Evolutionary conservation across 2,888 invertebrate genomes (phyloP).

Genomic region (Chesias legatella): DNA sequence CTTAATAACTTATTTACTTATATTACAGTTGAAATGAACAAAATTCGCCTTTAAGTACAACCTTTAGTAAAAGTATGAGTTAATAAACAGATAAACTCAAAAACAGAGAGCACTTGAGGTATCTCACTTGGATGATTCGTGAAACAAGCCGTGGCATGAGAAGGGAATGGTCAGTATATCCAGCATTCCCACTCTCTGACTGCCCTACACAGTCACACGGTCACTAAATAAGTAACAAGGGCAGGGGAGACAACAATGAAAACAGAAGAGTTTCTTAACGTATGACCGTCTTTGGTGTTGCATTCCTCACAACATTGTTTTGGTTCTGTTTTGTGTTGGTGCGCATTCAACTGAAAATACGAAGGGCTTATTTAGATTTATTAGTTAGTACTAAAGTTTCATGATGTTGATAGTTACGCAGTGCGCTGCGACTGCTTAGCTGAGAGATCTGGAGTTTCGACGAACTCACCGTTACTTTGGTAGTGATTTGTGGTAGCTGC

Average conservation of each 20-base stretch:
- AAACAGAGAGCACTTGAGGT: too few relatives aligned
- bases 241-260: slow-evolving; percentile 11
- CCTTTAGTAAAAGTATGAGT: too few relatives aligned
- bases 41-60: too few relatives aligned
- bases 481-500: neutral
- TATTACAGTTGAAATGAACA: too few relatives aligned
- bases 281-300: slow-evolving; percentile 16
- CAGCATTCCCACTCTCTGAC: slow-evolving; percentile 2
- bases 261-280: slow-evolving; percentile 19
- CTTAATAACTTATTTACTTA: too few relatives aligned
- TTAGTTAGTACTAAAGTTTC: slow-evolving; percentile 7
- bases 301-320: slow-evolving; percentile 15
- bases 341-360: slow-evolving; percentile 14
- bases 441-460: neutral
- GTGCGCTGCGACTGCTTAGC: neutral
- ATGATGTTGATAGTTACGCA: slow-evolving; percentile 4
- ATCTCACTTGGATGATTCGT: neutral
- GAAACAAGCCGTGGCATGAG: neutral
- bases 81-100: too few relatives aligned
- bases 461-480: neutral
- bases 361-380: slow-evolving; percentile 15
- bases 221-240: slow-evolving; percentile 15
- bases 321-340: slow-evolving; percentile 8
- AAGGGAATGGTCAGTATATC: neutral
- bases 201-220: slow-evolving; percentile 1